These are phyloP conservation scores for Odontothrips loti DNA, from an alignment of 2,888 invertebrate species.

Conservation along the genomic window DNA sequence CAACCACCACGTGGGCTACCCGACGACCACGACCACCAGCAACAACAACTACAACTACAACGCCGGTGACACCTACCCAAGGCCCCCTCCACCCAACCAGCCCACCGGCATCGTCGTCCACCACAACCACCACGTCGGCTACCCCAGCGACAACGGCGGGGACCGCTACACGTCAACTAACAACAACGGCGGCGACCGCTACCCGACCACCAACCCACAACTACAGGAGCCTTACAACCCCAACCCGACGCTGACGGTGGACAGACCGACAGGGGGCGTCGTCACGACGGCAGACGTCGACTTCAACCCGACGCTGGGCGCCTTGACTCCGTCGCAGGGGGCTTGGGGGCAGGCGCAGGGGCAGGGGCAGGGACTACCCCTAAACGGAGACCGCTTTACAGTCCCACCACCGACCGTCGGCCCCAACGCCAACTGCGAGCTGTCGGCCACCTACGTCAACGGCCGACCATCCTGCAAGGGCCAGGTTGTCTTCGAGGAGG, in stretches of 20 bases:
- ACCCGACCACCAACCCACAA: neutral
- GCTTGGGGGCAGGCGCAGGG: too few species aligned
- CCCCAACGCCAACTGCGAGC: constrained; percentile 25
- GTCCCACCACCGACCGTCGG: neutral
- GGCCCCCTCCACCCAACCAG: neutral
- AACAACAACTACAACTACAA: neutral
- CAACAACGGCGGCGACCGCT: neutral
- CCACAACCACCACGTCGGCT: neutral
- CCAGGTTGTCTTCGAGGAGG: constrained; percentile 35
- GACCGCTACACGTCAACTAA: neutral
- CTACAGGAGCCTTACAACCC: neutral
- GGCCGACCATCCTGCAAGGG: constrained; percentile 35
- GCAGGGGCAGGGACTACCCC: neutral
- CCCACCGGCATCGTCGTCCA: neutral
- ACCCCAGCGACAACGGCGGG: neutral
- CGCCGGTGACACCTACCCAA: neutral
- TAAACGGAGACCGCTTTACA: neutral
- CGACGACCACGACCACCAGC: neutral
- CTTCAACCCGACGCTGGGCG: neutral
- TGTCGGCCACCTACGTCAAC: constrained; percentile 35
- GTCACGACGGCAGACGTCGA: neutral
- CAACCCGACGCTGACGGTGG: neutral
- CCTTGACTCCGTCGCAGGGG: too few species aligned
- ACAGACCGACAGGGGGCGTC: neutral
- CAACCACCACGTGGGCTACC: neutral